A percentile compares a stretch with the other conserved stretches of the same genome.
These are phyloP conservation scores for Drosophila asahinai DNA, from an alignment of 1,140 invertebrate species.

Conservation along the genomic window DNA sequence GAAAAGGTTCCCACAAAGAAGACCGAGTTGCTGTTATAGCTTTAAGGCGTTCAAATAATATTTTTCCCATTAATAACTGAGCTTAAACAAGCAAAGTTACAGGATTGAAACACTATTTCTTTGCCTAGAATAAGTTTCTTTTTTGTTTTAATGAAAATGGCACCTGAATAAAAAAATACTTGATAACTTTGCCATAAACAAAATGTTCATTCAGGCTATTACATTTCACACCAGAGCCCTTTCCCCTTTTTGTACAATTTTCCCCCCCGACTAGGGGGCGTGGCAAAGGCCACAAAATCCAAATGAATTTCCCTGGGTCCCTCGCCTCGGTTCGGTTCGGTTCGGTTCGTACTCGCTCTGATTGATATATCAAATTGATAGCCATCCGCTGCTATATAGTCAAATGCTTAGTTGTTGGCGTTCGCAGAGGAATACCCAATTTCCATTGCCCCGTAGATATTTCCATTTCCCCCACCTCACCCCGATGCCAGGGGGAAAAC, in stretches of 20 bases:
- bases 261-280: background rate
- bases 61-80: too few species aligned
- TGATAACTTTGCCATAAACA: slow-evolving; percentile 8
- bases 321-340: background rate
- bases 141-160: background rate
- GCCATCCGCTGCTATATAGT: slow-evolving; percentile 48
- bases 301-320: slow-evolving; percentile 27
- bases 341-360: slow-evolving; percentile 35
- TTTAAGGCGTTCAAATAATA: too few species aligned
- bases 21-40: too few species aligned
- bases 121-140: too few species aligned
- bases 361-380: slow-evolving; percentile 82
- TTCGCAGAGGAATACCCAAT: slow-evolving; percentile 27
- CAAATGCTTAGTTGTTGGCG: slow-evolving; percentile 46
- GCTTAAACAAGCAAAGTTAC: too few species aligned
- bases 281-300: slow-evolving; percentile 4
- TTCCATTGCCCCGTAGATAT: slow-evolving; percentile 35
- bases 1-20: background rate
- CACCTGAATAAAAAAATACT: background rate
- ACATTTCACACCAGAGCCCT: slow-evolving; percentile 2
- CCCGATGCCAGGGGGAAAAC: slow-evolving; percentile 5
- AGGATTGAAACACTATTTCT: too few species aligned
- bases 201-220: slow-evolving; percentile 21
- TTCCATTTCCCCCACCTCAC: slow-evolving; percentile 9
- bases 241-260: background rate